Evolutionary conservation across 2,113 vertebrate species (phyloP).

Genomic region (Cranoglanis bouderius): DNA sequence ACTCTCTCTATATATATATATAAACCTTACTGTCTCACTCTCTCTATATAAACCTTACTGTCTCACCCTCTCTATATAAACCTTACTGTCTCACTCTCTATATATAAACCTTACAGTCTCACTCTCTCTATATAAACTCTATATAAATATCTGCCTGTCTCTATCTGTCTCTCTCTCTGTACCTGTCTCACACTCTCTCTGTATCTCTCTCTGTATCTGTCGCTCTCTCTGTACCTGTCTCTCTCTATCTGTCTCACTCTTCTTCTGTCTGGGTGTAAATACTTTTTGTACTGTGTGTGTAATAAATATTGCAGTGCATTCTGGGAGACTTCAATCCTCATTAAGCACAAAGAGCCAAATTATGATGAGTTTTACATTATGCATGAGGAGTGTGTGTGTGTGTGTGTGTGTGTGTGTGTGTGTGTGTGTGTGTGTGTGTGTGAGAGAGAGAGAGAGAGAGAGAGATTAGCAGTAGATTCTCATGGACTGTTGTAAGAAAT

Average conservation of each 20-base stretch:
- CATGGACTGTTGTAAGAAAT: slow-evolving; percentile 14
- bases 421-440: slow-evolving; percentile 5
- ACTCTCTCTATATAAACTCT: no score
- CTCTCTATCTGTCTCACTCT: neutral
- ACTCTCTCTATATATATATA: no score
- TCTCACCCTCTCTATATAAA: no score
- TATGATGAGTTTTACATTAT: slow-evolving; percentile 17
- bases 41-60: neutral
- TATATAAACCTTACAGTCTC: neutral
- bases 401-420: slow-evolving; percentile 4
- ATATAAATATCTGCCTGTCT: no score
- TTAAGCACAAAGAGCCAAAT: slow-evolving; percentile 3
- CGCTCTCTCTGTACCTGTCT: neutral
- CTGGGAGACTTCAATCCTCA: neutral
- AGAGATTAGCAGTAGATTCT: neutral
- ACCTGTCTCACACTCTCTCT: neutral
- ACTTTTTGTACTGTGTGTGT: neutral
- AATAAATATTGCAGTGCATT: slow-evolving; percentile 9
- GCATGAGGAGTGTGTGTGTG: neutral
- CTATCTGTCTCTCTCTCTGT: neutral
- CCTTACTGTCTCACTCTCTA: neutral
- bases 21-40: neutral
- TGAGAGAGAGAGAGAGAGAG: no score
- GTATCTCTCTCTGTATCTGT: neutral
- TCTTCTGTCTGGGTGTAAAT: neutral